Evolutionary conservation across 1,140 invertebrate species (phyloP), one percentile per base, ranked within the genome.

Genomic region (Drosophila lacertosa): DNA sequence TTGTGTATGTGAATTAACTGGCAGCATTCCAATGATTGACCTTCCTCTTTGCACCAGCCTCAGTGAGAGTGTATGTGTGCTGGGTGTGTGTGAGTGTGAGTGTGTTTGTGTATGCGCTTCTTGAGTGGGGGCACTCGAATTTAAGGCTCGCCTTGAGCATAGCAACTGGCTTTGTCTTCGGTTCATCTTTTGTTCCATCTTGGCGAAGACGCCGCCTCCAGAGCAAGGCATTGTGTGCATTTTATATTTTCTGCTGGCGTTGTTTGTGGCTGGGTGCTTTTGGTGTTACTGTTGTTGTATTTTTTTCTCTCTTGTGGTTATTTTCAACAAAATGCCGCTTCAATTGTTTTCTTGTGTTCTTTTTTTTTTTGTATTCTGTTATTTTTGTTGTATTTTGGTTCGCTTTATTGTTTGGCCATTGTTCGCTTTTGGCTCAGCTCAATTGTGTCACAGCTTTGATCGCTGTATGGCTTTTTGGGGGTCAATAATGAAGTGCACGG

Each of bases 21-120:
- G 83, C 82, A 88, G 77, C 80, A 88, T 88, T 88, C 82, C 82
- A 88, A 78, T 88, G 82, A 89, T 88, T 88, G 82, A 88, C 82
- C 82, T 88, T 86, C 74, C 44, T 26, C 50, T 47, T 29, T 55
- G 42, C 67, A 35, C 50, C 50, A 22, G 37, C 35, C 32, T 32
- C 15, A 32, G n/a, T 3, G 40, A 37, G 39, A 24, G 26, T 33
- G 47, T 6, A 11, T 64, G 64, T 39, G 18, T 74, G 29, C 44
- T 64, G 64, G 33, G 18, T 74, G 29, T 48, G 39, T 11, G 26
- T 35, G 16, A 57, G 35, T 57, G 47, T 54, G 45, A 66, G 29
- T 37, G 2, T 39, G 37, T 11, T 29, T 60, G 44, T 53, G 57
- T 78, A 60, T 48, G 55, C 39, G 62, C 58, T 63, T 45, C 16